Base-by-base conservation (phyloP, 2,797 vertebrate species). In the Brachymystax lenok region DNA sequence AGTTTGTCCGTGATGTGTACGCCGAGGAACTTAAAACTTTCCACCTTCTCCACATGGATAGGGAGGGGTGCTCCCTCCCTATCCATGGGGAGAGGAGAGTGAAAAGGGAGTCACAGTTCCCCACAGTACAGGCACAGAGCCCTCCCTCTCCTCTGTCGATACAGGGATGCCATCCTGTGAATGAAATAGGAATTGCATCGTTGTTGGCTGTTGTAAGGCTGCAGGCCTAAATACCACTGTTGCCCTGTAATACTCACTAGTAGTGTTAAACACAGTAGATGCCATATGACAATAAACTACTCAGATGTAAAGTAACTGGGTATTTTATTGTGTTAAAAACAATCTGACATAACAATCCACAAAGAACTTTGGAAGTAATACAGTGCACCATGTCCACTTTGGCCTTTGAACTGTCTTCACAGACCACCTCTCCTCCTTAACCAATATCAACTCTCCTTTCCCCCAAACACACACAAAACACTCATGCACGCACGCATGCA, bases 251-350 rank as follows among this genome's bases (percentile, higher is more conserved):
- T 66, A 30, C 27, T 27, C 56, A 59, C n/a, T 19, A n/a, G 33
- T 70, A 12, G 33, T 59, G 56, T 59, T 3, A 46, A 46, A 71
- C 8, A 71, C 19, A 56, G 56, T 19, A 59, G 27, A 16, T 1
- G 52, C 7, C 16, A 67, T 35, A 12, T 33, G 33, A 69, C 2
- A n/a, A 21, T 40, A 69, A 35, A 46, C n/a, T 46, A n/a, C 4
- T 17, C 17, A 75, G 56, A 54, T 64, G 46, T 67, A 72, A 90
- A 83, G 88, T 92, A 91, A 92, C 84, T 90, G 84, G 85, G 88
- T 93, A 91, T 90, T 91, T 94, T 92, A 94, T 93, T 93, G 91
- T 94, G 92, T 95, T 95, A 94, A 94, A 93, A 94, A 93, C 90
- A 92, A 89, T 91, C 82, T 94, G 91, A 92, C 86, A 46, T 46